Conservation (phyloP, 2,113 vertebrate species). For the Azemiops feae region DNA sequence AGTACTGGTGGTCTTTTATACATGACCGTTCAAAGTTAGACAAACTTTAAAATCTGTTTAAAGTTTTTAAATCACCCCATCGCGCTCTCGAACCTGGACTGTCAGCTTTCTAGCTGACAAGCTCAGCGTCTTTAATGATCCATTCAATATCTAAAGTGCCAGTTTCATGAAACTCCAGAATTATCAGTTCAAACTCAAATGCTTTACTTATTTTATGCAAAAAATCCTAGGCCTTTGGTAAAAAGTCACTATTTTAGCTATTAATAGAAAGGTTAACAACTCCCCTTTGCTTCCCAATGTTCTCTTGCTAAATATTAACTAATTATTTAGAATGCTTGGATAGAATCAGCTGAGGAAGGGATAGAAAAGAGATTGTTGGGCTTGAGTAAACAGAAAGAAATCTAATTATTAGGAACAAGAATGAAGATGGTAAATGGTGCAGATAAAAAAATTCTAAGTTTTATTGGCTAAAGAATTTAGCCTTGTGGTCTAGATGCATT, state of each 20-base stretch:
- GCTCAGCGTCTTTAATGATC: background rate
- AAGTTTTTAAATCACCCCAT: background rate
- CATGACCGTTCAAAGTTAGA: background rate
- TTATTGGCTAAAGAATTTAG: background rate
- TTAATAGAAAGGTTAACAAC: background rate
- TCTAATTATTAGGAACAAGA: conserved; percentile 17
- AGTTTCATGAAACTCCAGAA: background rate
- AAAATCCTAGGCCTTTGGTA: background rate
- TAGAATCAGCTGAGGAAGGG: conserved; percentile 33
- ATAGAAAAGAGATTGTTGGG: conserved; percentile 56
- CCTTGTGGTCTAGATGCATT: background rate
- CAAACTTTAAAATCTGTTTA: background rate
- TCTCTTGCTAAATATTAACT: conserved; percentile 37
- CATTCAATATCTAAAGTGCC: background rate
- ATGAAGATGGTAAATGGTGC: background rate
- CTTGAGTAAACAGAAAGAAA: conserved; percentile 56
- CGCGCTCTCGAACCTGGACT: background rate
- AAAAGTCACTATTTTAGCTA: background rate
- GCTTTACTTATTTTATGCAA: background rate
- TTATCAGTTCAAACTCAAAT: background rate
- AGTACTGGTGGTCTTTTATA: background rate
- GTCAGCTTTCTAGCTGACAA: background rate
- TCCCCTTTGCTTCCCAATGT: background rate
- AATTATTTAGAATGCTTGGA: conserved; percentile 65
- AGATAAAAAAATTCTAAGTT: background rate